Evolutionary conservation across 2,113 vertebrate species (phyloP), one percentile per base, ranked within the genome.

Genomic region (Ammospiza nelsoni): DNA sequence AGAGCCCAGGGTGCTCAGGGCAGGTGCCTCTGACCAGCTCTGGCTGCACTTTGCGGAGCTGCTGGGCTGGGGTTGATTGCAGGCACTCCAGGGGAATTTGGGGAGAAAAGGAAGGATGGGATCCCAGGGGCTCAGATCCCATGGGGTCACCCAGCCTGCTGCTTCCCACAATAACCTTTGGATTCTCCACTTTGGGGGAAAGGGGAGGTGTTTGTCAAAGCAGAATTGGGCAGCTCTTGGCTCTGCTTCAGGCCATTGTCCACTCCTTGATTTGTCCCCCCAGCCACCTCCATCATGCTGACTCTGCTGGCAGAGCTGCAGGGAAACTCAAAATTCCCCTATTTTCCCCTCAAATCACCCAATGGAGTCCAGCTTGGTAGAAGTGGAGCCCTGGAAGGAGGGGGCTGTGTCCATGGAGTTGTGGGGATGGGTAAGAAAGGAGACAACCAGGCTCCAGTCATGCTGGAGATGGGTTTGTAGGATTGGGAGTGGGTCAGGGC

Each of bases 301-400:
- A 6, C 25, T 28, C 39, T 55, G 41, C 9, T 73, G 75, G 31
- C n/a, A 54, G 52, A 35, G 55, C 21, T 15, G 21, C 11, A 8
- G 0, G 2, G 15, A 35, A 20, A n/a, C n/a, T 27, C 31, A 18
- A n/a, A 57, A 41, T 28, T 5, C 27, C 35, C 27, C 29, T 14
- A 0, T 8, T 65, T 58, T 22, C 31, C 15, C 29, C 46, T 19
- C 13, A 72, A 41, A 48, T 1, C 16, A 28, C 43, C 43, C 43
- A 21, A 2, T 9, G 22, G 21, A 1, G 0, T 6, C 28, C 13
- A 27, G 8, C 25, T 11, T 25, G 54, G 9, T 44, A n/a, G 6
- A 72, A 52, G 22, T 6, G 81, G 43, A 62, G 37, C 18, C 12
- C 39, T 22, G 15, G 61, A 11, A 71, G 73, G 51, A 84, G 33